phyloP scores from a whole-genome alignment of 2,888 invertebrate species.

The Tryphoninae sp. region DNA sequence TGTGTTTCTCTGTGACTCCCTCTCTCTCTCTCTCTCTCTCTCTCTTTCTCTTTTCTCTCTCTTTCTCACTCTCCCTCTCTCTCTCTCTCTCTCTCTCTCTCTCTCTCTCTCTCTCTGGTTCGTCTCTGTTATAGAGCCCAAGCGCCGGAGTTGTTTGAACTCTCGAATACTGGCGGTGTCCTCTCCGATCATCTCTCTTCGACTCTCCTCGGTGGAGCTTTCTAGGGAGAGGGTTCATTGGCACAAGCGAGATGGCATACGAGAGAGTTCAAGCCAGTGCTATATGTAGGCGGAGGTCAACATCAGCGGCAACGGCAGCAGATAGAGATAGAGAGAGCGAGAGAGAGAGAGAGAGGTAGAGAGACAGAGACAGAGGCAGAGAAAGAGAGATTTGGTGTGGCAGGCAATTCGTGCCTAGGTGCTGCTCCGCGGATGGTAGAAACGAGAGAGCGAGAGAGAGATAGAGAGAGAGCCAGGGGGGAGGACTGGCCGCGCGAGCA shows the following conservation, averaged over 20 bases:
- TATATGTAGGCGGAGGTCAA: conserved; percentile 7
- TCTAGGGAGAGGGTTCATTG: conserved; percentile 35
- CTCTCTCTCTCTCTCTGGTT: background rate
- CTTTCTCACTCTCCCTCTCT: background rate
- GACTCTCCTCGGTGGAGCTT: background rate
- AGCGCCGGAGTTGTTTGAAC: conserved; percentile 7
- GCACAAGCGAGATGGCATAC: conserved; percentile 39
- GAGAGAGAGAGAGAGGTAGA: conserved; percentile 29
- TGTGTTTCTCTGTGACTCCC: background rate
- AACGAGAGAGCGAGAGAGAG: conserved; percentile 27
- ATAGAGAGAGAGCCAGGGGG: conserved; percentile 34
- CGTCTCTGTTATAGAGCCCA: background rate
- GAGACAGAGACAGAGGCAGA: conserved; percentile 37
- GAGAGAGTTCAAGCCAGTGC: conserved; percentile 2
- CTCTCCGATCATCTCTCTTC: conserved; percentile 13
- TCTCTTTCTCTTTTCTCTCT: background rate
- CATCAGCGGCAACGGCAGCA: conserved; percentile 4
- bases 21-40: background rate
- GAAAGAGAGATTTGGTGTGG: conserved; percentile 26
- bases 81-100: background rate
- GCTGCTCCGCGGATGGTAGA: conserved; percentile 16
- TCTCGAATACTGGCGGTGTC: background rate
- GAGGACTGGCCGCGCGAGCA: background rate
- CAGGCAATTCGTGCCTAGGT: conserved; percentile 54
- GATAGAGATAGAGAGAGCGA: background rate